Base-by-base conservation (phyloP, 2,888 invertebrate genomes). In the Ophraella communa region DNA sequence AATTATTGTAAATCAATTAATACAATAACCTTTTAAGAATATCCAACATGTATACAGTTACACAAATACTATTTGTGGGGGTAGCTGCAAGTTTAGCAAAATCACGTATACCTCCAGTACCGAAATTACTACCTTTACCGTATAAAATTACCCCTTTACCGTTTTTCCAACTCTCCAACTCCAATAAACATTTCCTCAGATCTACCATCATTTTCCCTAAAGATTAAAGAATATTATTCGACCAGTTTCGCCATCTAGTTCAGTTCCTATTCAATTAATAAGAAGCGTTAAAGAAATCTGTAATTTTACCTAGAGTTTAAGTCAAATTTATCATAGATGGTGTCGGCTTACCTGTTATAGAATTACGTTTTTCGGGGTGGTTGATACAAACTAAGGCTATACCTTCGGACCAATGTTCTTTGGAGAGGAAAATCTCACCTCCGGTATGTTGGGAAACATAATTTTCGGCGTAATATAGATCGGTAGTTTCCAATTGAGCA, bases 181-280 rank as follows among this genome's bases (percentile, higher is more conserved):
- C 66, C 17, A 62, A 27, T 1, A 81, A 56, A 56, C 76, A 76
- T 14, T 73, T 72, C 14, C 77, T 67, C 3, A 81, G 71, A 54
- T 80, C 75, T 2, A 78, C 74, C 76, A 80, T 78, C 80, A 80
- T 81, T 66, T 73, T 70, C 30, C 79, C 80, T 80, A 61, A 30
- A 71, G 66, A 3, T 4, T 30, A 52, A 17, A 18, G 27, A 51
- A 20, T n/a, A 33, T 18, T 27, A 14, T 35, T 44, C n/a, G 2
- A n/a, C n/a, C n/a, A n/a, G n/a, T n/a, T n/a, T n/a, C n/a, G n/a
- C n/a, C n/a, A n/a, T n/a, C n/a, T n/a, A n/a, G n/a, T n/a, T n/a
- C n/a, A n/a, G n/a, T n/a, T n/a, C n/a, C n/a, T n/a, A n/a, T n/a
- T n/a, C n/a, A n/a, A n/a, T n/a, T n/a, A n/a, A n/a, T n/a, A n/a